Evolutionary conservation across 2,113 vertebrate genomes (phyloP).

Genomic region (Paraplagusia blochii): DNA sequence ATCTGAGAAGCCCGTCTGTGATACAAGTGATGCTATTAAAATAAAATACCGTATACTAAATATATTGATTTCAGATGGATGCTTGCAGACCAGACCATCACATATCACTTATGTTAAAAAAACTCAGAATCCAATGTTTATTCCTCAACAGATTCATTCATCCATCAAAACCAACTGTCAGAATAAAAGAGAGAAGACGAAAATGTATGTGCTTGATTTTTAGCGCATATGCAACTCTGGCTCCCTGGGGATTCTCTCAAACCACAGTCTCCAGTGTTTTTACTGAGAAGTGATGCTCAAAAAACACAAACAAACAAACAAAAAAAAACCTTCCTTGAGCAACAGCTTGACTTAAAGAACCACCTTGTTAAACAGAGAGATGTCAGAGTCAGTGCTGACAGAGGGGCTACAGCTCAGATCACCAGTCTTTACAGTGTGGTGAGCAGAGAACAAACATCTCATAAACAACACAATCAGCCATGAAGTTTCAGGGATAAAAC

Average conservation of each 20-base stretch:
- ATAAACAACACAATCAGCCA: background rate
- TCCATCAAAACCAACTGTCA: too few relatives aligned
- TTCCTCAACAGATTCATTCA: too few relatives aligned
- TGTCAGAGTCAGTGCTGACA: background rate
- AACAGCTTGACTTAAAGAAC: background rate
- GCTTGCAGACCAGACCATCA: too few relatives aligned
- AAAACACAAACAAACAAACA: background rate
- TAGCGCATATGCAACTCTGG: background rate
- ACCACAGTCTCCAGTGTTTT: background rate
- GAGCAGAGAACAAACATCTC: background rate
- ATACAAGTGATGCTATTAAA: too few relatives aligned
- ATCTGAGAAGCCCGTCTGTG: too few relatives aligned
- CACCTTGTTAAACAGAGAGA: conserved; percentile 2
- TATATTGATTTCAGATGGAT: too few relatives aligned
- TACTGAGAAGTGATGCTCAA: too few relatives aligned
- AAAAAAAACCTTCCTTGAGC: background rate
- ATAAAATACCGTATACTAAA: too few relatives aligned
- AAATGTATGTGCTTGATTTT: background rate
- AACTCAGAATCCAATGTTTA: too few relatives aligned
- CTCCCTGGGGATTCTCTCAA: background rate
- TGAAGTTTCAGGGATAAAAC: background rate
- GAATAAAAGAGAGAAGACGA: background rate
- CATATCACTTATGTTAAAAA: too few relatives aligned
- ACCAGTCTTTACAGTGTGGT: background rate
- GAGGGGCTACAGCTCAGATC: background rate